Evolutionary conservation across 2,888 invertebrate genomes (phyloP), one percentile per base, ranked within the genome.

Genomic region (Nomada fucata): DNA sequence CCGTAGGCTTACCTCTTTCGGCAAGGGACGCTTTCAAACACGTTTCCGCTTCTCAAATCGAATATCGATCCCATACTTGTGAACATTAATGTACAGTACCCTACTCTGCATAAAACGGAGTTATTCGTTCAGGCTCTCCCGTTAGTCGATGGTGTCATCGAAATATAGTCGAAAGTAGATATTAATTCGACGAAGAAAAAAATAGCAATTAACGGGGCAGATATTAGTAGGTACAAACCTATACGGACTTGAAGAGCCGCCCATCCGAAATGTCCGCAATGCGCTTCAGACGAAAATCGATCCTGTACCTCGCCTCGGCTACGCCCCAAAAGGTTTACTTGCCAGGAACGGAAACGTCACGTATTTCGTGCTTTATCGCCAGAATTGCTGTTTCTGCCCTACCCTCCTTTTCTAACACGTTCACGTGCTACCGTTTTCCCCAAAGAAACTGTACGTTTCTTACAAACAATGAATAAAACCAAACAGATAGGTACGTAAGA

Each of bases 211-310:
- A 26, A 20, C 18, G 55, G 23, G 2, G 15, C 23, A 57, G 29
- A 57, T 53, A 26, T 44, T 42, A n/a, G 61, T 71, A 60, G 10
- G 44, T 42, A 42, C 11, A 57, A 69, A 60, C 57, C 26, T 36
- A 50, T 65, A 60, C 44, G 60, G 60, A 23, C 61, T 57, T 60
- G 57, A 59, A 75, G 76, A 59, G 69, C 72, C 65, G 74, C 77
- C 64, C 79, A 76, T 80, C 64, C 83, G 84, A 88, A 89, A 89
- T 84, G 82, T 83, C 90, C 88, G 90, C 90, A 90, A 85, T 90
- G 90, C 90, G 90, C 90, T 88, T 88, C 81, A 60, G 75, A 87
- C 78, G 77, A 89, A 88, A 90, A 90, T 90, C 90, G 84, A 90
- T 90, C 82, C 71, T 68, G 69, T 70, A 52, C 68, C 67, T 61